These are phyloP conservation scores for Colletes gigas DNA, from an alignment of 1,140 invertebrate genomes.

Conservation along the genomic window DNA sequence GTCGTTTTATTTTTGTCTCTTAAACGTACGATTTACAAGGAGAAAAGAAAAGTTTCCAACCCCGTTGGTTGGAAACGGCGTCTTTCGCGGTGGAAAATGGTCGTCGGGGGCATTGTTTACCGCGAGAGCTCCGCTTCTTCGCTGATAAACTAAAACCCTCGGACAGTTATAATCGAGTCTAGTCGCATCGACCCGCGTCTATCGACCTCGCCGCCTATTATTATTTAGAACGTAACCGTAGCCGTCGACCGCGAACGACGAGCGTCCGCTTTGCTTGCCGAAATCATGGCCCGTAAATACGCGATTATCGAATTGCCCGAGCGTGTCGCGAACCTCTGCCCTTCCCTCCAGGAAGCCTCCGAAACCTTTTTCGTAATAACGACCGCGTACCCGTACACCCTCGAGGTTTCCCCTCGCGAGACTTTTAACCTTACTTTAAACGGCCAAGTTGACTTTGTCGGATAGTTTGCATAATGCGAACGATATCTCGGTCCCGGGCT, in stretches of 20 bases:
- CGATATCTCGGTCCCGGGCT: background rate
- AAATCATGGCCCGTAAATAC: constrained; percentile 16
- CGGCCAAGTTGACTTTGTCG: background rate
- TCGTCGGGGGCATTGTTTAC: background rate
- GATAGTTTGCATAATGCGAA: constrained; percentile 9
- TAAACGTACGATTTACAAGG: too few relatives aligned
- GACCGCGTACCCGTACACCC: background rate
- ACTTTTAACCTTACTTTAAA: background rate
- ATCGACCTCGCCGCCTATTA: constrained; percentile 30
- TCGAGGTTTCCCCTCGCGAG: background rate
- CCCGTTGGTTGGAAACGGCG: too few relatives aligned
- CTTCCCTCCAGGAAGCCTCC: background rate
- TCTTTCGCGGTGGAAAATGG: background rate
- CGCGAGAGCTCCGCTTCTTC: background rate
- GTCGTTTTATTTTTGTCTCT: too few relatives aligned
- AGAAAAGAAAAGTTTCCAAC: too few relatives aligned
- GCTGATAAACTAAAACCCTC: background rate
- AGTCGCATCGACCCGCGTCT: constrained; percentile 32
- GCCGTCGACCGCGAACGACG: constrained; percentile 27
- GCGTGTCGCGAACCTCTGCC: background rate
- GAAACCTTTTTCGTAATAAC: background rate
- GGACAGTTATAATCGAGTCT: constrained; percentile 30
- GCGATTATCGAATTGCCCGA: constrained; percentile 9
- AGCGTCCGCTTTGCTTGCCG: background rate
- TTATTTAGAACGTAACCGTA: constrained; percentile 32